Evolutionary conservation across 2,113 vertebrate species (phyloP).

Genomic region (Illadopsis cleaveri): DNA sequence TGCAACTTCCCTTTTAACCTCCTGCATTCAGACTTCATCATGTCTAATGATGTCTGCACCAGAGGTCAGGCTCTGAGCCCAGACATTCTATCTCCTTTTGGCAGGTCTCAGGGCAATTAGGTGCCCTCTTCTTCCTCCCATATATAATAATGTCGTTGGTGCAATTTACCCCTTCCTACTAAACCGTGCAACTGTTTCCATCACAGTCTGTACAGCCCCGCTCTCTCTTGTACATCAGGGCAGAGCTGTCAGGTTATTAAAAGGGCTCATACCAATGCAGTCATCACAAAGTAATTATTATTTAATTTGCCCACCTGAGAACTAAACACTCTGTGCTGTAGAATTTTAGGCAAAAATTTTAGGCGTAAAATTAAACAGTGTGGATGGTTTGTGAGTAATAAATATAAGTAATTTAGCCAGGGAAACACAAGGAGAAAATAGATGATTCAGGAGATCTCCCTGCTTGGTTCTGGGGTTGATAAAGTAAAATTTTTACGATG

Average conservation of each 20-base stretch:
- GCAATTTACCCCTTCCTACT: conserved; percentile 49
- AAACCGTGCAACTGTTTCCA: not conserved
- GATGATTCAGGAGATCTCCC: not conserved
- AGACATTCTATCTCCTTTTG: conserved; percentile 3
- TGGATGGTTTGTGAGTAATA: not conserved
- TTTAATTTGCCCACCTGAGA: not conserved
- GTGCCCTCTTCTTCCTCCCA: not conserved
- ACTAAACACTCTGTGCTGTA: not conserved
- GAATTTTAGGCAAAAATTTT: not conserved
- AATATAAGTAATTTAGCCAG: not conserved
- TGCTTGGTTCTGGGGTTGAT: not conserved
- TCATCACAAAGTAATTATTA: not conserved
- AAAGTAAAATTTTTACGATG: conserved; percentile 2
- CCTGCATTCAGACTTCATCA: not conserved
- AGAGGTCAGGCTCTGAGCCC: conserved; percentile 1
- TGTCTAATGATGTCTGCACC: not conserved
- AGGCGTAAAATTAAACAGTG: conserved; percentile 7
- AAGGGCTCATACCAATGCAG: not conserved
- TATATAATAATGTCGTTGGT: not conserved
- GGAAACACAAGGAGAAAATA: conserved; percentile 3
- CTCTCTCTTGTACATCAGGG: not conserved
- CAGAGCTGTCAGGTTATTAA: not conserved
- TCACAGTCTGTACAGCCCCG: not conserved
- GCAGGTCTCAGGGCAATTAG: conserved; percentile 15
- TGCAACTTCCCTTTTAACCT: not conserved